These are phyloP conservation scores for Eupithecia tripunctaria DNA, from an alignment of 2,888 invertebrate species.

Conservation along the genomic window DNA sequence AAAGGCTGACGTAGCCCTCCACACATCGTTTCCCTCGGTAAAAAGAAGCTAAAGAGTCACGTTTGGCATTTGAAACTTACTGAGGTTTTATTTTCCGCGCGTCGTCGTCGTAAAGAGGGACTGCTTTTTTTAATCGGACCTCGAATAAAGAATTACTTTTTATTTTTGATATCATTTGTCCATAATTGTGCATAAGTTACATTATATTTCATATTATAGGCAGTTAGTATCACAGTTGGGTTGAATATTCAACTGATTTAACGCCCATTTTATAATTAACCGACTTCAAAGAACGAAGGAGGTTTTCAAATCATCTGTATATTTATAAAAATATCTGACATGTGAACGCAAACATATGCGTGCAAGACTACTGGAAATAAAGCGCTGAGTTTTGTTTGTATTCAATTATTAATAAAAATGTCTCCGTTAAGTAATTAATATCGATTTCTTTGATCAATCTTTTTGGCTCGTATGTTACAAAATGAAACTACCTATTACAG, in stretches of 20 bases:
- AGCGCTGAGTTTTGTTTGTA: neutral
- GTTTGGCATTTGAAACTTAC: conserved; percentile 23
- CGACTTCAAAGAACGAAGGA: no score
- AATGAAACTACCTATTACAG: neutral
- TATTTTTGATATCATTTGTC: neutral
- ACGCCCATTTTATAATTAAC: neutral
- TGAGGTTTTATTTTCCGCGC: conserved; percentile 5
- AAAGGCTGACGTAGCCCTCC: conserved; percentile 28
- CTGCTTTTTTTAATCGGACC: neutral
- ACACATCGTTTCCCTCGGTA: conserved; percentile 24
- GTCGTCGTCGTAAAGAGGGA: neutral
- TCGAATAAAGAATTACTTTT: neutral
- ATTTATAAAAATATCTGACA: no score
- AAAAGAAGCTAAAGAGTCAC: conserved; percentile 24
- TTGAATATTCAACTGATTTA: neutral
- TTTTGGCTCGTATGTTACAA: neutral
- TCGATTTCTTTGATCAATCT: neutral
- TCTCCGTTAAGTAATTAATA: neutral
- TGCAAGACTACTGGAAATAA: neutral
- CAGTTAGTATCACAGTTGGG: neutral
- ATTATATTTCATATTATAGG: no score
- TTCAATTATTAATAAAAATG: neutral
- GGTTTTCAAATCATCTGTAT: no score
- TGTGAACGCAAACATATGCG: no score
- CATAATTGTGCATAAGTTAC: neutral